Percentiles rank a stretch among this genome's conserved stretches.
These are phyloP conservation scores for Dromas ardeola DNA, from an alignment of 2,113 vertebrate genomes.

Conservation along the genomic window DNA sequence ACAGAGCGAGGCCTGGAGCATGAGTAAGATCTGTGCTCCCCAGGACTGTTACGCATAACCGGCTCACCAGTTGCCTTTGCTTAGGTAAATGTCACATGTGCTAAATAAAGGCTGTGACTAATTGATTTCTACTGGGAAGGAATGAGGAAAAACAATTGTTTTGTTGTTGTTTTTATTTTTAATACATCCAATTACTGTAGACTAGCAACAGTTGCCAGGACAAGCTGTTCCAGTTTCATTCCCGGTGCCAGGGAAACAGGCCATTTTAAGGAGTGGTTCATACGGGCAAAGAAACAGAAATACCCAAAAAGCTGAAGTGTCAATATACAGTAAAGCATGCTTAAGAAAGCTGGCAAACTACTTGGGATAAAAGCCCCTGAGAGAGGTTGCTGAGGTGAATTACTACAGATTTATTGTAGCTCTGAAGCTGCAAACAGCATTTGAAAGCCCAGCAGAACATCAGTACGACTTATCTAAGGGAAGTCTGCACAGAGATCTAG, in stretches of 20 bases:
- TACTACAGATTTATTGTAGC: neutral
- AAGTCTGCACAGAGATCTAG: neutral
- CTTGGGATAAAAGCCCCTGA: neutral
- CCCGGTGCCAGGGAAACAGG: slow-evolving; percentile 29
- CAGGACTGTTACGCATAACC: neutral
- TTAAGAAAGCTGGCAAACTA: neutral
- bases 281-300: slow-evolving; percentile 16
- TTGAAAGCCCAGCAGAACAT: neutral
- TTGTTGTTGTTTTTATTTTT: slow-evolving; percentile 51
- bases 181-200: slow-evolving; percentile 43
- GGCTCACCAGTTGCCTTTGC: neutral
- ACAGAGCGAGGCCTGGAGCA: neutral
- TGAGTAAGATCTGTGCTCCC: slow-evolving; percentile 7
- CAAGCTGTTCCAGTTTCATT: slow-evolving; percentile 54
- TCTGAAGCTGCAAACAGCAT: neutral
- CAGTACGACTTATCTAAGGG: neutral
- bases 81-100: slow-evolving; percentile 49
- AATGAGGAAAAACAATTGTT: slow-evolving; percentile 63
- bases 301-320: slow-evolving; percentile 20
- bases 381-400: neutral
- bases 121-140: slow-evolving; percentile 57
- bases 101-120: slow-evolving; percentile 69
- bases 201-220: slow-evolving; percentile 46
- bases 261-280: slow-evolving; percentile 36
- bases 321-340: neutral